phyloP scores from a whole-genome alignment of 2,888 invertebrate genomes.

The Hecatera dysodea region DNA sequence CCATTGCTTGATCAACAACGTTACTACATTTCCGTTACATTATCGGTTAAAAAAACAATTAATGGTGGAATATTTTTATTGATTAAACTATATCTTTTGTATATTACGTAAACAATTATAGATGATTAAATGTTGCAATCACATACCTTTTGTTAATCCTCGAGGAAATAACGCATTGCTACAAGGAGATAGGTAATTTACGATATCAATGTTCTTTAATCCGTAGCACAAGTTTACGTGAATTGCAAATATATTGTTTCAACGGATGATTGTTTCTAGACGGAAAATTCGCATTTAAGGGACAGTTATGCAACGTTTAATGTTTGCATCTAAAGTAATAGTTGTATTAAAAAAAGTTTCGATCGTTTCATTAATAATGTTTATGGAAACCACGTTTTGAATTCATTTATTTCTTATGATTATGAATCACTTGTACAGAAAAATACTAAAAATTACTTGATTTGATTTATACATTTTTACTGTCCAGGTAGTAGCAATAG shows the following conservation, averaged over 20 bases:
- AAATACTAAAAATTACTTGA: no score
- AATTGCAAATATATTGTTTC: background rate
- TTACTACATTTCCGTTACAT: slow-evolving; percentile 4
- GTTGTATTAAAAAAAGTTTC: no score
- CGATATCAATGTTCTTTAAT: background rate
- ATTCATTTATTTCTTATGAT: no score
- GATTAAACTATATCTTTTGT: slow-evolving; percentile 16
- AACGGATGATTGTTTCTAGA: background rate
- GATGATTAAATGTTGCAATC: slow-evolving; percentile 38
- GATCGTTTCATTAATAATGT: no score
- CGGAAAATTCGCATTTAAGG: background rate
- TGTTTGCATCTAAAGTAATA: no score
- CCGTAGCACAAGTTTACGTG: background rate
- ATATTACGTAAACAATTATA: slow-evolving; percentile 20
- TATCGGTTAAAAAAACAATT: slow-evolving; percentile 18
- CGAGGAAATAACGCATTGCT: slow-evolving; percentile 1
- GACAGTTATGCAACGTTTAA: no score
- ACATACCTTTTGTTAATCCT: slow-evolving; percentile 21
- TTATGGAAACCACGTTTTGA: no score
- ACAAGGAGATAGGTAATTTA: background rate
- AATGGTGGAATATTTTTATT: slow-evolving; percentile 44
- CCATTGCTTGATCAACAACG: background rate
- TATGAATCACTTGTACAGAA: no score
- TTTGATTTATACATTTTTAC: no score
- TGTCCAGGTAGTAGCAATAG: no score